These are phyloP conservation scores for Sapajus apella DNA, from an alignment of 2,113 vertebrate species.

Conservation along the genomic window DNA sequence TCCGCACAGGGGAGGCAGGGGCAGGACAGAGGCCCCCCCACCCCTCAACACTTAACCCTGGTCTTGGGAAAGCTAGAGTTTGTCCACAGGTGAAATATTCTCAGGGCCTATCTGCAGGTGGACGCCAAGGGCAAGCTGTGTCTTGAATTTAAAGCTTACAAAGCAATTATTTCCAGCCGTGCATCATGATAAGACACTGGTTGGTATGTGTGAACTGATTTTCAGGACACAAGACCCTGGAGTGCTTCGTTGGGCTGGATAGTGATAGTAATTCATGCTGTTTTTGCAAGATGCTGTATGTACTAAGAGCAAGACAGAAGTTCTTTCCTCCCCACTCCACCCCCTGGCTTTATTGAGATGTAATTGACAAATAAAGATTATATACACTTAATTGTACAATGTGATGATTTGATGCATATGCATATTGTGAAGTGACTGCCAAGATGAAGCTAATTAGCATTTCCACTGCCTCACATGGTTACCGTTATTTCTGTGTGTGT, in stretches of 20 bases:
- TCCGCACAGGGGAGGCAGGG: rapidly evolving
- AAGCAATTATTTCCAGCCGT: background rate
- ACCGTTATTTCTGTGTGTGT: no score
- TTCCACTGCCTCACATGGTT: background rate
- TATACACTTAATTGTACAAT: no score
- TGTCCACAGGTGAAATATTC: no score
- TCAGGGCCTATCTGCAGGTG: background rate
- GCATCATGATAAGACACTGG: background rate
- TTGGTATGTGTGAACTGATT: background rate
- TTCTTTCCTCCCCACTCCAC: background rate
- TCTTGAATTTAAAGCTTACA: background rate
- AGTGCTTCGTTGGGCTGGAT: rapidly evolving
- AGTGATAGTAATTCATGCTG: rapidly evolving
- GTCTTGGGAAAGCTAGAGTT: rapidly evolving
- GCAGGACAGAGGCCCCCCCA: no score
- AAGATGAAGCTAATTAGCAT: background rate
- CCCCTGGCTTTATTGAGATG: background rate
- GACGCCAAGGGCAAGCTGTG: background rate
- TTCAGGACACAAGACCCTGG: no score
- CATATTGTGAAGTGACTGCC: background rate
- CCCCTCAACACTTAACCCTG: no score
- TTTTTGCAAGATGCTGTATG: background rate
- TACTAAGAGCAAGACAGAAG: background rate
- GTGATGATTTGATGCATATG: background rate
- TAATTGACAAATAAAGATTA: background rate